Conservation (phyloP, 1,140 invertebrate genomes). For the Ladona fulva region DNA sequence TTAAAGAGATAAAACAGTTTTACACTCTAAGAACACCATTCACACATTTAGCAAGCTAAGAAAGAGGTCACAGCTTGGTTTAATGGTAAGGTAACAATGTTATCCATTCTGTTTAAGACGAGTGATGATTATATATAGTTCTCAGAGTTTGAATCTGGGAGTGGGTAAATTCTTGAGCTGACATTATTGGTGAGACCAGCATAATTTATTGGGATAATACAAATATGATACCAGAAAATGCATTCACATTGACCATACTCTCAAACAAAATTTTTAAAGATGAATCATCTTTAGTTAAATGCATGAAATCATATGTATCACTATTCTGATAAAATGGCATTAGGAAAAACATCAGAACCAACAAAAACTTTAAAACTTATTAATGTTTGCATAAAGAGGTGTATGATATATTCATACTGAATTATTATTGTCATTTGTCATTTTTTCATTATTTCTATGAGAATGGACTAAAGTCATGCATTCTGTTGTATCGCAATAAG, state of each 20-base stretch:
- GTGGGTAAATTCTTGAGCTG: background rate
- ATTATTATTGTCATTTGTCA: background rate
- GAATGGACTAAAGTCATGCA: too few species aligned
- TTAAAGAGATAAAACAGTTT: background rate
- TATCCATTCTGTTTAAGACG: background rate
- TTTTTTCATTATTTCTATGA: too few species aligned
- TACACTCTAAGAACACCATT: constrained; percentile 1
- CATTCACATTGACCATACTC: constrained; percentile 6
- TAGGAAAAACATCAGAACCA: too few species aligned
- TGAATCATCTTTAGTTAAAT: background rate
- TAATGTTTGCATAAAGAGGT: too few species aligned
- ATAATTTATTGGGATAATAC: background rate
- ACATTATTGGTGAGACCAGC: background rate
- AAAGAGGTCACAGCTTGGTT: constrained; percentile 4
- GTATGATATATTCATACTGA: background rate
- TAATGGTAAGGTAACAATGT: background rate
- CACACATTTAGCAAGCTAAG: constrained; percentile 9
- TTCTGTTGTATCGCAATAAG: too few species aligned
- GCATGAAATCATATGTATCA: too few species aligned
- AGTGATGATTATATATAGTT: background rate
- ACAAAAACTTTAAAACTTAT: too few species aligned
- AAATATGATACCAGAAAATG: background rate
- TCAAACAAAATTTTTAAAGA: background rate
- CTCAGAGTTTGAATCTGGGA: background rate
- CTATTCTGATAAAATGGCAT: too few species aligned